Conservation (phyloP, 2,888 invertebrate genomes). For the Smittia sp. region DNA sequence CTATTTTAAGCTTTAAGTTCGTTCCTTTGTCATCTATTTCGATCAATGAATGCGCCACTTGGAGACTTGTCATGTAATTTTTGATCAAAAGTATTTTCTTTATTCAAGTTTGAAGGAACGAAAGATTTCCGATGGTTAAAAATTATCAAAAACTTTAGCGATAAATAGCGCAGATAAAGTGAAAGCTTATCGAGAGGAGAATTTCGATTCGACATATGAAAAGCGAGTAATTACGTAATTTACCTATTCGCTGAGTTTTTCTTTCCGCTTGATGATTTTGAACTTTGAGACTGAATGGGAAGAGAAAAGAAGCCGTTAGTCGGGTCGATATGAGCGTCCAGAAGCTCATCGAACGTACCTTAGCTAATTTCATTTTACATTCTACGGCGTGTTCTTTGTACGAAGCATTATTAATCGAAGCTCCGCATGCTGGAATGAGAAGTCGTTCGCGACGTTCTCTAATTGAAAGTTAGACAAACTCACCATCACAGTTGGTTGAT, state of each 20-base stretch:
- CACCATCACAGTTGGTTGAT: conserved; percentile 49
- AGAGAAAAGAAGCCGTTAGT: background rate
- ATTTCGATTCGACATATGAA: conserved; percentile 24
- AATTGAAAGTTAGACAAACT: conserved; percentile 30
- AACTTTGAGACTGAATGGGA: conserved; percentile 18
- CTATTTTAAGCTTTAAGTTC: too few species aligned
- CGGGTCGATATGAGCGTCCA: background rate
- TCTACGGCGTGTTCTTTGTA: conserved; percentile 86
- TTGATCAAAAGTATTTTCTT: too few species aligned
- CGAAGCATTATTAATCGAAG: conserved; percentile 80
- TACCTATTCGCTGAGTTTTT: conserved; percentile 46
- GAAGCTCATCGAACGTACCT: conserved; percentile 38
- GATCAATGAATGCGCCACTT: too few species aligned
- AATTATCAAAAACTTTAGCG: background rate
- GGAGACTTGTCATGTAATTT: too few species aligned
- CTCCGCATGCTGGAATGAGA: conserved; percentile 75
- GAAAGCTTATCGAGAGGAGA: conserved; percentile 32
- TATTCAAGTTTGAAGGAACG: too few species aligned
- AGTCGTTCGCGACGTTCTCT: too few species aligned
- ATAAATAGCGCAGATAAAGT: conserved; percentile 14
- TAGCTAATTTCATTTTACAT: conserved; percentile 58
- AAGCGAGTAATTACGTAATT: conserved; percentile 41
- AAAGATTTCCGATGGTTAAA: background rate
- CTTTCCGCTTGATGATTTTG: conserved; percentile 44
- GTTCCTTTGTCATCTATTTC: too few species aligned